Evolutionary conservation across 2,113 vertebrate genomes (phyloP), one percentile per base, ranked within the genome.

Genomic region (Plotosus lineatus): DNA sequence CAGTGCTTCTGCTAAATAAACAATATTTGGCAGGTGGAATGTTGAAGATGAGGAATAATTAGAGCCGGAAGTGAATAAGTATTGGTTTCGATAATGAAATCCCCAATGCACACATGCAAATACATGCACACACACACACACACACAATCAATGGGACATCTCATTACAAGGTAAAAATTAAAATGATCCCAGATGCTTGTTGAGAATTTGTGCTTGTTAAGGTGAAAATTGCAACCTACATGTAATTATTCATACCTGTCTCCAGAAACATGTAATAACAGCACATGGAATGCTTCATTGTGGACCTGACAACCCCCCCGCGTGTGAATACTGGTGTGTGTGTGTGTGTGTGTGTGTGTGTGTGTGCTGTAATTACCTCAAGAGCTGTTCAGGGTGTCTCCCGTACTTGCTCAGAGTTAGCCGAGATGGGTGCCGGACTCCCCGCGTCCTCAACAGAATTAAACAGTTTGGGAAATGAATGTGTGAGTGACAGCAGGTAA

Each of bases 21-120:
- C 60, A 68, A 33, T 40, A 21, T 61, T 36, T 65, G 58, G 38
- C 53, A 72, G 78, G 65, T 60, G 46, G 31, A 65, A 50, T 42
- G 44, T 36, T 23, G 11, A 17, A 78, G 60, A 56, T 68, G 69
- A 69, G 80, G 46, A 68, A 58, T 82, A 82, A 82, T 82, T 68
- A 69, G 26, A 76, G 17, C 28, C 80, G 36, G 61, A n/a, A 69
- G 50, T 68, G 61, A 48, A 28, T 80, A 40, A 48, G 48, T 40
- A 6, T 76, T 38, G 9, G 10, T 31, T 31, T 42, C 14, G 3
- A 65, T 38, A 42, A 31, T 48, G 42, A 48, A 26, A 55, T 12
- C 19, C 36, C 14, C 19, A 26, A 58, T 33, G 65, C 33, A 66
- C 44, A 55, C 11, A n/a, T 21, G 76, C 28, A 69, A 42, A 46